phyloP scores from a whole-genome alignment of 2,888 invertebrate species.

The Eumacrocentrus americanus region DNA sequence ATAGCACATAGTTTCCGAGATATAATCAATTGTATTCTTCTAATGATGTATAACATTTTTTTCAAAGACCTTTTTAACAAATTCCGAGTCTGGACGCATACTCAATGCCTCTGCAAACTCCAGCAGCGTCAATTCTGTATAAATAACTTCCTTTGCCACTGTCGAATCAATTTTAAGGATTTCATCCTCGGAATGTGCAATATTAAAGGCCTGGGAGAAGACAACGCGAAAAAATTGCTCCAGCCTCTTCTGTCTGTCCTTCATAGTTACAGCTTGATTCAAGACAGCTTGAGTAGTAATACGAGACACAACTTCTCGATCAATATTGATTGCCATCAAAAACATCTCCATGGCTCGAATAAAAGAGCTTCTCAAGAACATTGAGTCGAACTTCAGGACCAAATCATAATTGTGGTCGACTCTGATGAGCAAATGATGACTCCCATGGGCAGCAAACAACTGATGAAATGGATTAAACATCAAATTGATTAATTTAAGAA shows the following conservation, averaged over 20 bases:
- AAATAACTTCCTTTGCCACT: slow-evolving; percentile 62
- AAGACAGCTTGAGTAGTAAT: slow-evolving; percentile 49
- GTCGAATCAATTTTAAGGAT: slow-evolving; percentile 57
- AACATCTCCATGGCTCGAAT: slow-evolving; percentile 57
- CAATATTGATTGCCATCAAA: slow-evolving; percentile 44
- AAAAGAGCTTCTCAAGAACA: slow-evolving; percentile 58
- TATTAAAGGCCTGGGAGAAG: slow-evolving; percentile 57
- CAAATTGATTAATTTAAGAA: slow-evolving; percentile 5
- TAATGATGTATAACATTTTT: background rate
- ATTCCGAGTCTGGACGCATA: slow-evolving; percentile 65
- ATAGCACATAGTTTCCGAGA: background rate
- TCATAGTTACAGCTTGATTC: slow-evolving; percentile 61
- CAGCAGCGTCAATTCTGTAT: slow-evolving; percentile 64
- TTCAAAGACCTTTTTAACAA: slow-evolving; percentile 61
- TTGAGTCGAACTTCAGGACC: slow-evolving; percentile 63
- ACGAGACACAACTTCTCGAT: slow-evolving; percentile 43
- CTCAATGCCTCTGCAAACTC: slow-evolving; percentile 70
- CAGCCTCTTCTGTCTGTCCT: slow-evolving; percentile 62
- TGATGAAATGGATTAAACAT: slow-evolving; percentile 32
- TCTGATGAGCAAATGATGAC: slow-evolving; percentile 59
- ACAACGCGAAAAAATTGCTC: slow-evolving; percentile 66
- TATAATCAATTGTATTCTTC: background rate
- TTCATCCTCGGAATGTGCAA: slow-evolving; percentile 59
- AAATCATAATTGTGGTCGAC: slow-evolving; percentile 65
- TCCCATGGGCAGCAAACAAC: slow-evolving; percentile 57